These are phyloP conservation scores for Xiphorhynchus elegans DNA, from an alignment of 2,113 vertebrate genomes.

Conservation along the genomic window DNA sequence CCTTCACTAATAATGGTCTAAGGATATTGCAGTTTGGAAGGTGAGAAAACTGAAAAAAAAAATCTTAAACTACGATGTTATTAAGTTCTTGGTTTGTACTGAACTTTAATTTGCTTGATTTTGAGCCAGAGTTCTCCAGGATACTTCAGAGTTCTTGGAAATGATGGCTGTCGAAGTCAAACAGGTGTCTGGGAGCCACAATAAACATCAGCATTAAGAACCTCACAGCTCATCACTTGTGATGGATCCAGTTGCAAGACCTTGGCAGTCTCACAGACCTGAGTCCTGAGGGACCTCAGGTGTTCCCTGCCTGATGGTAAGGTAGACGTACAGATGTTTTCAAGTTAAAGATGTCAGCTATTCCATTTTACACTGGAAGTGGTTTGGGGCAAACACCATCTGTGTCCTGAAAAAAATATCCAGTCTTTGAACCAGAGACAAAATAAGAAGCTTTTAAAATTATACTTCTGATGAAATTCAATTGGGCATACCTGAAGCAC, in stretches of 20 bases:
- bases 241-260: not conserved
- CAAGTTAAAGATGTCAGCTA: not conserved
- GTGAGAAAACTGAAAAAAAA: not conserved
- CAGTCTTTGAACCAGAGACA: not conserved
- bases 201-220: not conserved
- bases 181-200: not conserved
- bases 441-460: not conserved
- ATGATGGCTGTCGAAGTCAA: not conserved
- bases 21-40: not conserved
- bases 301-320: not conserved
- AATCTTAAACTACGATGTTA: not conserved
- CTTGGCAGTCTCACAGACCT: not conserved
- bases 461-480: not conserved
- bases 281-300: not conserved
- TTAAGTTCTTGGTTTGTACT: not conserved
- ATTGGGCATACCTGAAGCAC: not conserved
- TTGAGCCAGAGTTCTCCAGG: not conserved
- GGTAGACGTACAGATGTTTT: not conserved
- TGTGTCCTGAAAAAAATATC: not conserved
- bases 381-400: not conserved
- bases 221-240: not conserved
- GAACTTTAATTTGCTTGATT: not conserved
- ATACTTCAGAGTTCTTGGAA: rapidly evolving
- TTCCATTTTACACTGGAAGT: not conserved
- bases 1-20: not conserved